phyloP scores from a whole-genome alignment of 1,140 invertebrate species.

The Polyergus mexicanus region DNA sequence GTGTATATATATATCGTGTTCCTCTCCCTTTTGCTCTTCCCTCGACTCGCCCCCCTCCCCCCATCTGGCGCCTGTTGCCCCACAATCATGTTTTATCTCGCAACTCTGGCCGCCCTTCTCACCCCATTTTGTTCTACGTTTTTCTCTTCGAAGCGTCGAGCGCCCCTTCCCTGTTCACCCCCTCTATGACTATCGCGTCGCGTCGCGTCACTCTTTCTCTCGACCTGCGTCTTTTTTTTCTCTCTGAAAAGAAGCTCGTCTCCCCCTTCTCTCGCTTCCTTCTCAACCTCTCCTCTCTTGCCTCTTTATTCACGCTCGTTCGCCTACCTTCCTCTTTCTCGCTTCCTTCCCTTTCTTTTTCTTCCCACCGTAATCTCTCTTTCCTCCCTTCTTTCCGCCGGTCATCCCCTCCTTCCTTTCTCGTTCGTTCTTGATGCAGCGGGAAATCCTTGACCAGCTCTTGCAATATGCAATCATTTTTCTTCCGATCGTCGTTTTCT shows the following conservation, averaged over 20 bases:
- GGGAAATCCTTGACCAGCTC: neutral
- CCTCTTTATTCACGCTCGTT: neutral
- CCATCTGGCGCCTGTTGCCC: neutral
- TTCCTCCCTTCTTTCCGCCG: neutral
- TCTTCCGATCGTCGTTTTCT: neutral
- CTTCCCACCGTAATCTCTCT: neutral
- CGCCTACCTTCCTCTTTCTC: neutral
- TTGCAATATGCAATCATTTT: neutral
- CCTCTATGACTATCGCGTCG: neutral
- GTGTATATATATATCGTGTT: neutral
- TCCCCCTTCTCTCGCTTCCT: neutral
- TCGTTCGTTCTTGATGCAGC: neutral
- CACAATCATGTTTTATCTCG: conserved; percentile 53
- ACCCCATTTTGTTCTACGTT: conserved; percentile 37
- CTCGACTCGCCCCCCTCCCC: neutral
- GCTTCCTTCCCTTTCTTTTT: conserved; percentile 17
- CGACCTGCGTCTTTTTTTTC: neutral
- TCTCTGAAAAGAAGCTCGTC: neutral
- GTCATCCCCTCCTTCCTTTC: neutral
- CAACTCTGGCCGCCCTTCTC: conserved; percentile 10
- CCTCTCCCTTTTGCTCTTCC: conserved; percentile 15
- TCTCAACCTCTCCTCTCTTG: neutral
- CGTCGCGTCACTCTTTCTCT: neutral
- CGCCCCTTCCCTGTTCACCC: neutral
- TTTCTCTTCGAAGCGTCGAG: neutral